A percentile compares a stretch with the other conserved stretches of the same genome.
These are phyloP conservation scores for Drosophila emarginata DNA, from an alignment of 2,888 invertebrate species.

Conservation along the genomic window DNA sequence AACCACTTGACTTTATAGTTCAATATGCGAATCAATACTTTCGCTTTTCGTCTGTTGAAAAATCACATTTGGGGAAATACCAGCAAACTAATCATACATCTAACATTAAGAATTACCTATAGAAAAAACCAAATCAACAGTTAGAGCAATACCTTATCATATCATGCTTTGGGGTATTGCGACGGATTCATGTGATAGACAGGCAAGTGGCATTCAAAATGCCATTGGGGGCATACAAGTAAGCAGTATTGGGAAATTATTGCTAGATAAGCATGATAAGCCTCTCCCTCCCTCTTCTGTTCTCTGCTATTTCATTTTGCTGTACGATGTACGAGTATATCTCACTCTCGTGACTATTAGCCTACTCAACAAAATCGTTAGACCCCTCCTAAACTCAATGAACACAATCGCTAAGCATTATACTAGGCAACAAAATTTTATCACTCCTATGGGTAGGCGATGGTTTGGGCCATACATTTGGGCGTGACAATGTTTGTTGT, in stretches of 20 bases:
- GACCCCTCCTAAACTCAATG: slow-evolving; percentile 61
- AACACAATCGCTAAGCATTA: slow-evolving; percentile 72
- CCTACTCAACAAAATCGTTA: slow-evolving; percentile 74
- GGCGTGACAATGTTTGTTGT: slow-evolving; percentile 48
- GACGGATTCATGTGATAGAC: slow-evolving; percentile 47
- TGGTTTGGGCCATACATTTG: background rate
- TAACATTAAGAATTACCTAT: background rate
- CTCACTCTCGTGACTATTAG: slow-evolving; percentile 42
- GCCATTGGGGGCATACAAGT: slow-evolving; percentile 30
- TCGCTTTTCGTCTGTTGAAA: background rate
- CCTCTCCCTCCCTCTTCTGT: slow-evolving; percentile 11
- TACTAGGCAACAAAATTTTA: slow-evolving; percentile 76
- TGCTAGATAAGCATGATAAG: slow-evolving; percentile 62
- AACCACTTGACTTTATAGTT: background rate
- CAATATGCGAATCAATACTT: background rate
- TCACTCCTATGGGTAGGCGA: slow-evolving; percentile 37
- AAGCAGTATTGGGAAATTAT: slow-evolving; percentile 53
- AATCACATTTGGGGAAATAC: background rate
- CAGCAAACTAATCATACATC: background rate
- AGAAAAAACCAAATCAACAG: background rate
- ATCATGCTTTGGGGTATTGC: slow-evolving; percentile 45
- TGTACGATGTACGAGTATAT: slow-evolving; percentile 18
- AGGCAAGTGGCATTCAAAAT: background rate
- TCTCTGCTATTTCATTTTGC: background rate
- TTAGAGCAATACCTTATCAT: slow-evolving; percentile 36